Conservation (phyloP, 2,797 vertebrate species). For the Emys orbicularis region DNA sequence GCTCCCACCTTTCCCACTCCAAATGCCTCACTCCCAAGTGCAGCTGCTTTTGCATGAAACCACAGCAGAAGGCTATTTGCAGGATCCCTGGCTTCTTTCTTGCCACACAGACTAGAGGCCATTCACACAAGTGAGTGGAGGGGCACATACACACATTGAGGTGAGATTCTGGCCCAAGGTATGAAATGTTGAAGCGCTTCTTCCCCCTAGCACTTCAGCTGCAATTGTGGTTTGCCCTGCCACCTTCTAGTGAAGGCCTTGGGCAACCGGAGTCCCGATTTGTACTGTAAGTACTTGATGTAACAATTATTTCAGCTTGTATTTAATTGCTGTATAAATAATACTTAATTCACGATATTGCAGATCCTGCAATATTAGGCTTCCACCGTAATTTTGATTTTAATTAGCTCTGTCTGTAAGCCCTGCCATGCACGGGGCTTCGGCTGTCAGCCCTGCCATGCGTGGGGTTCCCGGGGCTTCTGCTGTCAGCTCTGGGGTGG, state of each 20-base stretch:
- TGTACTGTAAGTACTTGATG: neutral
- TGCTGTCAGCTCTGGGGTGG: too few relatives aligned
- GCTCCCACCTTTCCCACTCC: neutral
- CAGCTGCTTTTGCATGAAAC: neutral
- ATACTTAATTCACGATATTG: neutral
- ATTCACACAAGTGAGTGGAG: neutral
- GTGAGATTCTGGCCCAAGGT: neutral
- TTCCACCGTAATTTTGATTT: neutral
- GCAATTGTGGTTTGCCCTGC: neutral
- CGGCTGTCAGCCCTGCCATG: neutral
- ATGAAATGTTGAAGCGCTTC: neutral
- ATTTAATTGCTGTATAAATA: neutral
- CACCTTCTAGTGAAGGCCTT: neutral
- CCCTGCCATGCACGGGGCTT: neutral
- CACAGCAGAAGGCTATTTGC: neutral
- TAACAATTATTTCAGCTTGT: neutral
- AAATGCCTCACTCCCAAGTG: neutral
- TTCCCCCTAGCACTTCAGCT: neutral
- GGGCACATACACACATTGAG: neutral
- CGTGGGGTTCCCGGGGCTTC: too few relatives aligned
- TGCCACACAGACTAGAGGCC: fast-evolving
- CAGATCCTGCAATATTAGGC: neutral
- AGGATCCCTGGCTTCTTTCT: neutral
- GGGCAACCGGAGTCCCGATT: neutral
- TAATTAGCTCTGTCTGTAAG: neutral